These are phyloP conservation scores for Eubasilissa regina DNA, from an alignment of 1,140 invertebrate genomes.

Conservation along the genomic window DNA sequence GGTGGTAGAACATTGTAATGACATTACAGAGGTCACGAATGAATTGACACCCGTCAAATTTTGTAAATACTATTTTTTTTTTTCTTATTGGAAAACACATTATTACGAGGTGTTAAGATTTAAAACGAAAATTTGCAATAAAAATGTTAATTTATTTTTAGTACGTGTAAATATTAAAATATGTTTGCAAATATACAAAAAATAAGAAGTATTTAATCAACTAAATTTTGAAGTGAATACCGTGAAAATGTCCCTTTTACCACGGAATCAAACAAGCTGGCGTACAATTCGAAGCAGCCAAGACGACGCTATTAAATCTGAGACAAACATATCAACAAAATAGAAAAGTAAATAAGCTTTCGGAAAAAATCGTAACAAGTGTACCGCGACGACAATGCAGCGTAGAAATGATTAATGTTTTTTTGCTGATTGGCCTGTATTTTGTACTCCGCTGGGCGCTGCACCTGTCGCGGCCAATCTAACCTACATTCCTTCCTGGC, in stretches of 20 bases:
- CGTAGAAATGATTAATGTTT: neutral
- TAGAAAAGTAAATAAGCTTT: neutral
- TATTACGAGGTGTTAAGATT: too few relatives aligned
- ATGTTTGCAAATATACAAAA: too few relatives aligned
- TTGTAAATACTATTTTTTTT: too few relatives aligned
- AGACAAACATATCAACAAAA: neutral
- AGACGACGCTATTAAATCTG: slow-evolving; percentile 2
- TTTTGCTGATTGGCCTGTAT: neutral
- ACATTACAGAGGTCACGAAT: too few relatives aligned
- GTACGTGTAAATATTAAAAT: too few relatives aligned
- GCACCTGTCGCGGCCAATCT: neutral
- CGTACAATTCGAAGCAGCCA: neutral
- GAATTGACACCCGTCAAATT: too few relatives aligned
- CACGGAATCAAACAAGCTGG: neutral
- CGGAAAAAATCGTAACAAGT: neutral
- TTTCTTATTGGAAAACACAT: too few relatives aligned
- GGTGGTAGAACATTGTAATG: too few relatives aligned
- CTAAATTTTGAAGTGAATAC: too few relatives aligned
- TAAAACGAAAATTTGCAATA: too few relatives aligned
- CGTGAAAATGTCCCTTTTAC: neutral
- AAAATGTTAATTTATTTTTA: too few relatives aligned
- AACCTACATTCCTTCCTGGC: slow-evolving; percentile 35
- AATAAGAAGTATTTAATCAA: too few relatives aligned
- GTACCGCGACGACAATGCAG: neutral
- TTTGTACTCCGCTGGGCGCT: neutral